These are phyloP conservation scores for Drosophila eugracilis DNA, from an alignment of 1,140 invertebrate genomes.

Conservation along the genomic window DNA sequence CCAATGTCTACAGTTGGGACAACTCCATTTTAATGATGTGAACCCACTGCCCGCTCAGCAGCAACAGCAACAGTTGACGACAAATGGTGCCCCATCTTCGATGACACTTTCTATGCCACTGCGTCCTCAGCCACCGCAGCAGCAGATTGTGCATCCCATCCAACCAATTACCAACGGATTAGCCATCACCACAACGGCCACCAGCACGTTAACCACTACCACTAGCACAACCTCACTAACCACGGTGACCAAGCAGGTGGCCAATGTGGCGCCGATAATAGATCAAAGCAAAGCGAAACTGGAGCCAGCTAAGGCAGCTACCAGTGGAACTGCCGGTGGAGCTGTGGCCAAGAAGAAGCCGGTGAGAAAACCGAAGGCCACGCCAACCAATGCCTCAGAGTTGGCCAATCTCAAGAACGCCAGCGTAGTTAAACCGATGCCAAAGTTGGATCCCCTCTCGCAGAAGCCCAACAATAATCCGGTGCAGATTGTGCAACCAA, in stretches of 20 bases:
- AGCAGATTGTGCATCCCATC: conserved; percentile 80
- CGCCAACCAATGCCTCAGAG: conserved; percentile 69
- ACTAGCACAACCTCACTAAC: conserved; percentile 62
- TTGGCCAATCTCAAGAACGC: conserved; percentile 73
- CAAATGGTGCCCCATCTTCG: conserved; percentile 28
- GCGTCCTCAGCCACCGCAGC: conserved; percentile 69
- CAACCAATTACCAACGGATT: conserved; percentile 69
- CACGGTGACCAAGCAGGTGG: conserved; percentile 79
- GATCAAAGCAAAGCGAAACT: conserved; percentile 81
- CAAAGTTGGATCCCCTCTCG: conserved; percentile 75
- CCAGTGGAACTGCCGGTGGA: conserved; percentile 12
- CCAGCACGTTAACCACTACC: conserved; percentile 53
- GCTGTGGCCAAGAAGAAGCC: conserved; percentile 79
- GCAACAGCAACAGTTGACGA: conserved; percentile 19
- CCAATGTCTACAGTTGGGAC: conserved; percentile 80
- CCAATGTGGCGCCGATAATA: conserved; percentile 83
- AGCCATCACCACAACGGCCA: conserved; percentile 63
- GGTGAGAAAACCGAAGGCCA: conserved; percentile 74
- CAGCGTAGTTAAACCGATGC: conserved; percentile 79
- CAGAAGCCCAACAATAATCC: conserved; percentile 83
- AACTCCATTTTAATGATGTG: conserved; percentile 84
- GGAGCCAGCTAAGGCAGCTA: conserved; percentile 58
- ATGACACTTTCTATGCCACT: conserved; percentile 50
- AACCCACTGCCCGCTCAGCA: conserved; percentile 60
- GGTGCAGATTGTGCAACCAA: conserved; percentile 82